Evolutionary conservation across 2,888 invertebrate genomes (phyloP), one percentile per base, ranked within the genome.

Genomic region (Drosophila neonasuta): DNA sequence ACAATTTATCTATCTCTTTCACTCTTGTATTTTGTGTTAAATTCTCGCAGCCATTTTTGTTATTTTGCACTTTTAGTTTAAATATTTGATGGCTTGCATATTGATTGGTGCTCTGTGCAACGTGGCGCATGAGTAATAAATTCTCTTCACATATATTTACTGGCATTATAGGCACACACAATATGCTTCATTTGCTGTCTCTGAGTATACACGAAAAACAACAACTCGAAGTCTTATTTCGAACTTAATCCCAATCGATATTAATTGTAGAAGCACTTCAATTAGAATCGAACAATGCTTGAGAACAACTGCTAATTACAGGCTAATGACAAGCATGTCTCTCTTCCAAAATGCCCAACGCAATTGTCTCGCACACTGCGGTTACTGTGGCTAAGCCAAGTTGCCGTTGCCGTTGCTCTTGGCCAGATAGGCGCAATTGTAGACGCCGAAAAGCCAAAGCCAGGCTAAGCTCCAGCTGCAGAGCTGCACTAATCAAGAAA

Each of bases 41-140:
- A 79, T 78, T 81, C 73, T 84, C 66, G 67, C 71, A 81, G 82
- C 73, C 77, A 86, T 86, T 81, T 83, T 86, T 79, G 84, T 79
- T 86, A 86, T 86, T 86, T 83, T 79, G 78, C 84, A 83, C 76
- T 86, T 86, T 84, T 79, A 71, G 77, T 70, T 83, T 83, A 86
- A 83, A 83, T 86, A 84, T 86, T 83, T 83, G 81, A 83, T 86
- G 66, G 71, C 81, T 69, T 79, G 86, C 81, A 86, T 84, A 83
- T 86, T 83, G 86, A 83, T 83, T 86, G 85, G 81, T 84, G 80
- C 83, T 81, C 69, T 54, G 78, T 71, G 75, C 73, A 79, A 81
- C 77, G 76, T 75, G 85, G 81, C 85, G 84, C 82, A 86, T 82
- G 84, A 86, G 84, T 86, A 76, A 83, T 80, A 76, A 77, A 76